Conservation (phyloP, 2,797 vertebrate species). For the Passerculus sandwichensis region DNA sequence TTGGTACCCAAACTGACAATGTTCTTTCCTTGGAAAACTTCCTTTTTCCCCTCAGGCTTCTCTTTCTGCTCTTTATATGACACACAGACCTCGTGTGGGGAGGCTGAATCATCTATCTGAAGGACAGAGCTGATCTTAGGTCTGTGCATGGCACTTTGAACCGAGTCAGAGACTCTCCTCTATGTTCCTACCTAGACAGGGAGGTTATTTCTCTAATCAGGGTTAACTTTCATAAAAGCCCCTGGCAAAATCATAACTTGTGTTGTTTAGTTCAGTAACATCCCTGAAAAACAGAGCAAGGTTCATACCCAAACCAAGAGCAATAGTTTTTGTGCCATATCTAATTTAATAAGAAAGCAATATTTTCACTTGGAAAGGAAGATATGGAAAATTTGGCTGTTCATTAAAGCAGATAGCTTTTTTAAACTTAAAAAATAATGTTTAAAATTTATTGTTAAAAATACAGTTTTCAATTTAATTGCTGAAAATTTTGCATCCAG, state of each 20-base stretch:
- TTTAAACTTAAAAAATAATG: not conserved
- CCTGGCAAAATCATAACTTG: not conserved
- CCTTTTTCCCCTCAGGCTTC: not conserved
- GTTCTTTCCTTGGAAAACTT: not conserved
- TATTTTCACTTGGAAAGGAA: not conserved
- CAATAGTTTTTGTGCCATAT: not conserved
- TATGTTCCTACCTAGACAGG: not conserved
- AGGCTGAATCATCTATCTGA: not conserved
- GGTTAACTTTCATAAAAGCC: not conserved
- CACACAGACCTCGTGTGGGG: not conserved
- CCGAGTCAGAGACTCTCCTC: not conserved
- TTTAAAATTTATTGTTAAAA: not conserved
- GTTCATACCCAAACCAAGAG: not conserved
- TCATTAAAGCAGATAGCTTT: not conserved
- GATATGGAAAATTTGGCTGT: not conserved
- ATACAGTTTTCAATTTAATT: not conserved
- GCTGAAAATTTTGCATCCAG: not conserved
- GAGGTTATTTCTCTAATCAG: not conserved
- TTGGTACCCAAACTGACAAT: not conserved
- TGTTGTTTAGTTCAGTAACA: not conserved
- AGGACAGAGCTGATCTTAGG: not conserved
- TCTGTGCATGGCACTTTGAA: not conserved
- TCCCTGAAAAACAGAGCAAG: not conserved
- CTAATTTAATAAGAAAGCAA: not conserved
- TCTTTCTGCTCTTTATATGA: not conserved